phyloP scores from a whole-genome alignment of 2,113 vertebrate species.

The Caranx ignobilis region DNA sequence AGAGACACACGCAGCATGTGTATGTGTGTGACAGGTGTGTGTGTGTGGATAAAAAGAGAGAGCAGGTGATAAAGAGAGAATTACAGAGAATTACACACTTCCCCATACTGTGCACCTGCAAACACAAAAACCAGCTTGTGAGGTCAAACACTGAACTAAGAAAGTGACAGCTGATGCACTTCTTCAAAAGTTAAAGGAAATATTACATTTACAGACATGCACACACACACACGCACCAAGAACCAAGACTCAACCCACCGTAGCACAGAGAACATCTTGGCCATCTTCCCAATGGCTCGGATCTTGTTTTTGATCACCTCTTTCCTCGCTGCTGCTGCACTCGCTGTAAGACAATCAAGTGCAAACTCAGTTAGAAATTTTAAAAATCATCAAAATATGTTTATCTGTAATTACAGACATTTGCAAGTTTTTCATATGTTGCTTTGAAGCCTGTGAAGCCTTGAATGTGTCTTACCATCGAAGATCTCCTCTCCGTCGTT shows the following conservation, averaged over 20 bases:
- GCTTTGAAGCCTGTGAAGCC: background rate
- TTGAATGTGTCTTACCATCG: conserved; percentile 77
- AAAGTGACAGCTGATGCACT: background rate
- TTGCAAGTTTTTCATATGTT: background rate
- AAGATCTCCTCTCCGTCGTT: conserved; percentile 87
- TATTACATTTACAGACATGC: background rate
- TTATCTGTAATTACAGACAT: background rate
- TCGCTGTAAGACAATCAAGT: conserved; percentile 71
- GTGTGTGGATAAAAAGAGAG: conserved; percentile 14
- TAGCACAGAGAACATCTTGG: conserved; percentile 88
- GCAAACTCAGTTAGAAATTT: background rate
- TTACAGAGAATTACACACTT: conserved; percentile 54
- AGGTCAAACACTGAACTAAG: background rate
- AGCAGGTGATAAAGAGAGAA: conserved; percentile 29
- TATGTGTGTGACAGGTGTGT: conserved; percentile 6
- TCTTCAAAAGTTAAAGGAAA: background rate
- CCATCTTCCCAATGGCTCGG: conserved; percentile 88
- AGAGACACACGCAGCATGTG: conserved; percentile 19
- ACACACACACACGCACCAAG: background rate
- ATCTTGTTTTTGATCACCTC: conserved; percentile 89
- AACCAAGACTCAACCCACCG: conserved; percentile 70
- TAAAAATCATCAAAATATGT: background rate
- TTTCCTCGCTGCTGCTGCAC: conserved; percentile 87
- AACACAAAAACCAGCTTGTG: background rate
- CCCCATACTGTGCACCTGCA: conserved; percentile 41